Evolutionary conservation across 2,888 invertebrate species (phyloP).

Genomic region (Argynnis bischoffii): DNA sequence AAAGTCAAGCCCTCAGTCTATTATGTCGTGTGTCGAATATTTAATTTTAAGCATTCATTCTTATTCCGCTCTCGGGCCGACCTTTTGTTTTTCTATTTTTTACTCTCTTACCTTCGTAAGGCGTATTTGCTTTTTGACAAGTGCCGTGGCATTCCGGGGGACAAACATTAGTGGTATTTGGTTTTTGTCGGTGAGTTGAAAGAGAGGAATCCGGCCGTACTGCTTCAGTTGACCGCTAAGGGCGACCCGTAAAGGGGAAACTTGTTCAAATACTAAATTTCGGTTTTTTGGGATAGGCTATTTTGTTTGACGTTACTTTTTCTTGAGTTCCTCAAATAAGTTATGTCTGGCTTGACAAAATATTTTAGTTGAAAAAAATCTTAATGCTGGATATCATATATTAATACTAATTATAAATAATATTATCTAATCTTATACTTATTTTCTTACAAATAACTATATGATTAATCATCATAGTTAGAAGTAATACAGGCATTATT

Average conservation of each 20-base stretch:
- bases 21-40: constrained; percentile 68
- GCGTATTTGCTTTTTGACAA: constrained; percentile 76
- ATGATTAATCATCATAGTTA: no score
- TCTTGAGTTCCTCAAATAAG: constrained; percentile 9
- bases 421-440: no score
- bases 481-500: no score
- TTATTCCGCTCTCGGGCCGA: constrained; percentile 57
- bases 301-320: constrained; percentile 18
- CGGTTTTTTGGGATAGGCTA: constrained; percentile 16
- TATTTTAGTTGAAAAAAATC: neutral
- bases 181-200: constrained; percentile 48
- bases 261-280: constrained; percentile 21
- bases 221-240: constrained; percentile 27
- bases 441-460: no score
- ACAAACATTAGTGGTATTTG: constrained; percentile 66
- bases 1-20: constrained; percentile 43
- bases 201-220: constrained; percentile 44
- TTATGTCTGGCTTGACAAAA: neutral
- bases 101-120: constrained; percentile 61
- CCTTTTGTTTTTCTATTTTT: constrained; percentile 71
- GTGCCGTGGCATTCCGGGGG: constrained; percentile 66
- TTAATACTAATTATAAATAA: no score
- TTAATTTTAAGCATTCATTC: constrained; percentile 65
- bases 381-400: no score
- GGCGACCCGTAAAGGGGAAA: constrained; percentile 21